Base-by-base conservation (phyloP, 2,113 vertebrate genomes). In the Vulpes ferrilata region DNA sequence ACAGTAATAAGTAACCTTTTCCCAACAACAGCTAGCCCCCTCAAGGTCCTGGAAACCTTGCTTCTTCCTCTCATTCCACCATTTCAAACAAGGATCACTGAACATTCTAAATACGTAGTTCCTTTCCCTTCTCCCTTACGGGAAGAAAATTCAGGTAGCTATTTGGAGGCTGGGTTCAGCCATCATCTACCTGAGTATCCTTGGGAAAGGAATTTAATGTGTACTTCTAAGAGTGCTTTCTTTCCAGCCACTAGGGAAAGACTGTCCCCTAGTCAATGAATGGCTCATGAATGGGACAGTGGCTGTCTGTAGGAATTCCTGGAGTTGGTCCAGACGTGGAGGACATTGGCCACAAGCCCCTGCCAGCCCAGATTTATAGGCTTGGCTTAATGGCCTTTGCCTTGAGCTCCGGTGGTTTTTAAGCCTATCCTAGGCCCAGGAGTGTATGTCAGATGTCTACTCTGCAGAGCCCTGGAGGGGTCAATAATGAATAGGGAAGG, bases 361-460 rank as follows among this genome's bases (percentile, higher is more conserved):
- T 30, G 48, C 23, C 94, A 60, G 69, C 74, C 85, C 60, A 69
- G 88, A 67, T 65, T 88, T n/a, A 64, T 35, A 23, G 43, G 15
- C 25, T 64, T 83, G 53, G 71, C 51, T 65, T 83, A 81, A 76
- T 5, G 27, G 62, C 16, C 51, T 92, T 69, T 48, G 51, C 25
- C 62, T 84, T 25, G 16, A 71, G 91, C 35, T 15, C 51, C 9
- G 19, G 81, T 57, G 78, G 35, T 48, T 94, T 51, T 62, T 19
- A 69, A 96, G 53, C 25, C 62, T 30, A 22, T 38, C 48, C 20
- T 67, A 10, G 60, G 74, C 60, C 87, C 76, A 59, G 62, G 27
- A 48, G 32, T 11, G 1, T 1, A 0, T 0, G 6, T 64, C 32
- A 25, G 30, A 25, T 7, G 51, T 76, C 30, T 38, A 2, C 30